Base-by-base conservation (phyloP, 2,888 invertebrate species). In the Euzophera pinguis region DNA sequence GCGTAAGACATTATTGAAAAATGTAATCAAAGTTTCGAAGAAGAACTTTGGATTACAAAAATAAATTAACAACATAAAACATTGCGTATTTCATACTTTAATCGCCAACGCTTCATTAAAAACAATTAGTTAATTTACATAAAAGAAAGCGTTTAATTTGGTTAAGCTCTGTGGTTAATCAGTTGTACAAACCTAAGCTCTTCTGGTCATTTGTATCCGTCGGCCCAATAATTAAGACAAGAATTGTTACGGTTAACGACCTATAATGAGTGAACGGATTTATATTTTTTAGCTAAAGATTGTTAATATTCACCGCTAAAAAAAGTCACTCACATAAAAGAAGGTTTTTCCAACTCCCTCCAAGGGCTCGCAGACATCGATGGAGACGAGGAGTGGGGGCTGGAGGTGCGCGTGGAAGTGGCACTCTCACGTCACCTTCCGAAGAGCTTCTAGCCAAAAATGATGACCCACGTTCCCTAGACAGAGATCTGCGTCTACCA, bases 301-400 rank as follows among this genome's bases (percentile, higher is more conserved):
- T 32, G 45, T 45, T 45, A 45, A 32, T 32, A 12, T 32, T 34
- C 53, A 29, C 50, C 50, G 50, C 47, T 41, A 47, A 70, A 66
- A 73, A 67, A 66, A 62, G 68, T 71, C 71, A 93, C 95, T 95
- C 93, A 95, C 95, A 91, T 91, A 94, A 92, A 74, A 95, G 90
- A 62, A 95, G 92, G 85, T 95, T 95, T 86, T 93, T 94, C 95
- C 95, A 95, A 85, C 94, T 94, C 62, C 95, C 95, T 73, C 94
- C 94, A 67, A 95, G 92, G 58, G 93, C 94, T 66, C 93, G 93
- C 62, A 95, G 93, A 78, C 94, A 95, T 78, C 94, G 93, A 80
- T 94, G 93, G 62, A 92, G 80, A 27, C 92, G 87, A 47, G 91
- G 89, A 3, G 83, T 69, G 54, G 91, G 90, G 35, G 85, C 79